Evolutionary conservation across 2,888 invertebrate genomes (phyloP).

Genomic region (Orchesellides sinensis): DNA sequence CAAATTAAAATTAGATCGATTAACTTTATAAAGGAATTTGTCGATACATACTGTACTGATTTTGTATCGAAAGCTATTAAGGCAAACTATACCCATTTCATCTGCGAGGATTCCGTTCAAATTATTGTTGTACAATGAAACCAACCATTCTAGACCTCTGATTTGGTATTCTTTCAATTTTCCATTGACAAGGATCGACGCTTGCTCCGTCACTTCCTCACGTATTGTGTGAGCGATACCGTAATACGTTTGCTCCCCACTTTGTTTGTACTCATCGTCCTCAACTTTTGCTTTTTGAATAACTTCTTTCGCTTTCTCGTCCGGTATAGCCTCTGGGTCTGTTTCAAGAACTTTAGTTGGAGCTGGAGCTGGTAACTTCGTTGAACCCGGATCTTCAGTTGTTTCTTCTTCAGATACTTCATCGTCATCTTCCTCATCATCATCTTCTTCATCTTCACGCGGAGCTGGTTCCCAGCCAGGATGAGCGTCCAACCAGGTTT

Average conservation of each 20-base stretch:
- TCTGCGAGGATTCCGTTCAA: constrained; percentile 99
- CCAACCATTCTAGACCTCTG: constrained; percentile 98
- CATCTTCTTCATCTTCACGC: constrained; percentile 77
- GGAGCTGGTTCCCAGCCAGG: constrained; percentile 79
- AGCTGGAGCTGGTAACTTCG: constrained; percentile 9
- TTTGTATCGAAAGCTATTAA: neutral
- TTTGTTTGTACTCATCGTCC: constrained; percentile 80
- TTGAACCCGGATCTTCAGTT: constrained; percentile 5
- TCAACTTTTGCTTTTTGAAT: constrained; percentile 76
- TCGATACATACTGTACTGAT: neutral
- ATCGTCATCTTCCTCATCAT: constrained; percentile 75
- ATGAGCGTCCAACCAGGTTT: constrained; percentile 78
- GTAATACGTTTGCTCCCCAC: constrained; percentile 80
- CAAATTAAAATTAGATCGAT: neutral
- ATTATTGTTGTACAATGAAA: constrained; percentile 98
- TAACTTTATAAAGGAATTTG: neutral
- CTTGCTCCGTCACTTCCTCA: constrained; percentile 95
- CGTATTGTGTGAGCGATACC: constrained; percentile 97
- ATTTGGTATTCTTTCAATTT: constrained; percentile 97
- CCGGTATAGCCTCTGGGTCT: constrained; percentile 66
- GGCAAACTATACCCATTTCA: constrained; percentile 79
- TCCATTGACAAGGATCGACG: constrained; percentile 95
- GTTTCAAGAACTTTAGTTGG: constrained; percentile 22
- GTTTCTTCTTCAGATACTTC: constrained; percentile 74
- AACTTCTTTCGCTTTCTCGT: constrained; percentile 75